Evolutionary conservation across 2,888 invertebrate genomes (phyloP), one percentile per base, ranked within the genome.

Genomic region (Cyclophora albipunctata): DNA sequence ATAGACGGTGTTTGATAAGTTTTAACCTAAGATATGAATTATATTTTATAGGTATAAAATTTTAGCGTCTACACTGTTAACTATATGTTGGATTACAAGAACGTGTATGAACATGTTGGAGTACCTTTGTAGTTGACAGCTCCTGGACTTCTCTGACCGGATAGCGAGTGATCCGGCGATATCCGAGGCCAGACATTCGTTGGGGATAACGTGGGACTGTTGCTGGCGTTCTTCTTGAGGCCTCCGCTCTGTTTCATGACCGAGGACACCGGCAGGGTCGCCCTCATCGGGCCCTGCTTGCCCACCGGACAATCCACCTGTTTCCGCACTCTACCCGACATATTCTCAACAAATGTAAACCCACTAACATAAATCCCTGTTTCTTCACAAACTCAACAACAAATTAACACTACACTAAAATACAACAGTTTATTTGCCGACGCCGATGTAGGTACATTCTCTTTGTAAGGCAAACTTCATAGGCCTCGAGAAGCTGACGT

Each of bases 251-350:
- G 90, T 72, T 93, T 91, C 78, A 94, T 89, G 58, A 94, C 90
- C 53, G 93, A 93, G 50, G 93, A 92, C 70, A 94, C 93, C 64
- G 94, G 94, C 73, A 94, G 86, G 54, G 94, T 94, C 52, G 94
- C 94, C 76, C 93, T 91, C 91, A 94, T 91, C 62, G 94, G 94
- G 50, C 93, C 93, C 81, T 84, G 84, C 67, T 88, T 88, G 49
- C 83, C 81, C 64, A 82, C 84, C 58, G 91, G 90, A 74, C 91
- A 91, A 70, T 93, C 93, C 53, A 93, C 91, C 71, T 92, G 92
- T 84, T 92, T 93, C 66, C 92, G 90, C 64, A 91, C 90, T 66
- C 91, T 90, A 66, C 90, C 87, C 73, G 91, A 91, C 91, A 91
- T 91, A 64, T 73, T 81, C 52, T 49, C 62, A 58, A 62, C 60